phyloP scores from a whole-genome alignment of 2,888 invertebrate genomes.

The Drosophila neotestacea region DNA sequence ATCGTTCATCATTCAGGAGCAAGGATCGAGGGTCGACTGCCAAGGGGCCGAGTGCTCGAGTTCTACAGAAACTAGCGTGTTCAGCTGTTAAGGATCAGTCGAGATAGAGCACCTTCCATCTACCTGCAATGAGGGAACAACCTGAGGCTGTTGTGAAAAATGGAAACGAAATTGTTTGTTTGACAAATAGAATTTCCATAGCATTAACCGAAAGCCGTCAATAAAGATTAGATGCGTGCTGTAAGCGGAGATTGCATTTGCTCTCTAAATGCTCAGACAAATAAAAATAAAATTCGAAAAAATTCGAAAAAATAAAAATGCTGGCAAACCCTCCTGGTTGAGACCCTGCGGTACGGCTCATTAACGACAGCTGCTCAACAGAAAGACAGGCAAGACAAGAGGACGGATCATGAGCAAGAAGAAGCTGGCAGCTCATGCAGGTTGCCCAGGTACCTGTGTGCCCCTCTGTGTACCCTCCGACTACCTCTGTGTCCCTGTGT shows the following conservation, averaged over 20 bases:
- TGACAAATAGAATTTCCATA: conserved; percentile 73
- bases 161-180: conserved; percentile 70
- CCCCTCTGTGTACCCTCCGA: too few relatives aligned
- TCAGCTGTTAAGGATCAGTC: conserved; percentile 65
- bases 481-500: conserved; percentile 4
- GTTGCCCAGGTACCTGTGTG: conserved; percentile 51
- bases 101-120: conserved; percentile 9
- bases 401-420: conserved; percentile 14
- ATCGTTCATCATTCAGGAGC: conserved; percentile 42
- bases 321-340: conserved; percentile 24
- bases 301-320: conserved; percentile 14
- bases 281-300: conserved; percentile 13
- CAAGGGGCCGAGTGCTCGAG: conserved; percentile 4
- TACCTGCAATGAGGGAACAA: conserved; percentile 54
- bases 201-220: conserved; percentile 56
- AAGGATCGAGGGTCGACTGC: conserved; percentile 6
- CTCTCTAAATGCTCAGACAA: conserved; percentile 48
- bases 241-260: conserved; percentile 71
- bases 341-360: conserved; percentile 55
- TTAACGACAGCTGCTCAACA: conserved; percentile 78
- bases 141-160: conserved; percentile 54
- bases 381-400: conserved; percentile 23
- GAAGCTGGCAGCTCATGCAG: conserved; percentile 38
- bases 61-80: conserved; percentile 52
- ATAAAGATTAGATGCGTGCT: conserved; percentile 70